phyloP scores from a whole-genome alignment of 2,888 invertebrate species.

The Seira ritae region DNA sequence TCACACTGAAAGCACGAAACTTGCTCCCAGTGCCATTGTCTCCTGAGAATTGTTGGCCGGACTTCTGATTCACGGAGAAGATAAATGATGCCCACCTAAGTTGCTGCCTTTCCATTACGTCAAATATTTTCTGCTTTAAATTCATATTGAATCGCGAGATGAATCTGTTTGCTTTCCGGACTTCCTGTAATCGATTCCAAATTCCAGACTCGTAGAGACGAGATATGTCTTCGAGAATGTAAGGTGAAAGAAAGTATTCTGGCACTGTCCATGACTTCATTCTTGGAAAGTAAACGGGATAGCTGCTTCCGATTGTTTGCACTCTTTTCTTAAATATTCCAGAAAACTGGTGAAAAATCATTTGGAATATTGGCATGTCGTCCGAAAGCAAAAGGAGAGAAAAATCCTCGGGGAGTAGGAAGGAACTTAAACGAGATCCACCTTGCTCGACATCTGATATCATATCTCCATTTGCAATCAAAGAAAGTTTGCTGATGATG shows the following conservation, averaged over 20 bases:
- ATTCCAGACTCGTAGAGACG: constrained; percentile 42
- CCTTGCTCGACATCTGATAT: constrained; percentile 1
- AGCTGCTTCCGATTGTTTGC: constrained; percentile 23
- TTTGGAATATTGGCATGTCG: constrained; percentile 43
- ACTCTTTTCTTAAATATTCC: background rate
- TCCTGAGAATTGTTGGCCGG: background rate
- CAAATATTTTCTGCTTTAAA: background rate
- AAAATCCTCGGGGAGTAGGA: constrained; percentile 38
- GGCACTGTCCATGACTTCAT: constrained; percentile 44
- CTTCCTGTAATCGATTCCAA: constrained; percentile 30
- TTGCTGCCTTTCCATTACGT: background rate
- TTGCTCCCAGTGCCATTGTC: background rate
- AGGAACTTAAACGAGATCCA: background rate
- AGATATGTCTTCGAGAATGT: constrained; percentile 25
- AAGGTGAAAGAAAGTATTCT: constrained; percentile 29
- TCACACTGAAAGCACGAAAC: constrained; percentile 31
- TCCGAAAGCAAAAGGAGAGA: constrained; percentile 33
- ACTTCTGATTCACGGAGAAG: constrained; percentile 21
- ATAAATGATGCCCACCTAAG: constrained; percentile 56
- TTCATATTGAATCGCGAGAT: constrained; percentile 40
- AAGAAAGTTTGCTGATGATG: constrained; percentile 14
- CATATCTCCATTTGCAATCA: constrained; percentile 7
- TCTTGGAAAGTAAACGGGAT: constrained; percentile 26
- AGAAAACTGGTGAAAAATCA: constrained; percentile 18
- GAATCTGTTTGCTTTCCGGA: constrained; percentile 38